Conservation (phyloP, 2,888 invertebrate genomes). For the Morpho deidamia region DNA sequence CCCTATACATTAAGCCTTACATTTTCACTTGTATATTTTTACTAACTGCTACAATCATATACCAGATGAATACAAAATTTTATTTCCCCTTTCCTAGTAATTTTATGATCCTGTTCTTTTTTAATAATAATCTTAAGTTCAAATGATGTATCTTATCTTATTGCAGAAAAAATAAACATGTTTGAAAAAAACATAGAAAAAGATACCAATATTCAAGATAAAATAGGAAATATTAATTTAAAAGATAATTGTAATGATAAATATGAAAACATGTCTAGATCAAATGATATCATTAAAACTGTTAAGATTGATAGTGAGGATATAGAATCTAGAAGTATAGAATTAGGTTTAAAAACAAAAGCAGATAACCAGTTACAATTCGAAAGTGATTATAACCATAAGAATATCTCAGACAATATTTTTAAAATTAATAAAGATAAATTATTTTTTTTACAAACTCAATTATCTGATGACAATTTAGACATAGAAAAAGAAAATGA, state of each 20-base stretch:
- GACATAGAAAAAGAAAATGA: conserved; percentile 33
- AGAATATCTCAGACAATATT: conserved; percentile 43
- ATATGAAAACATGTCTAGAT: conserved; percentile 42
- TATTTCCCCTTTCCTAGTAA: no score
- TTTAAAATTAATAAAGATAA: conserved; percentile 64
- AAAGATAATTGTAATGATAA: conserved; percentile 50
- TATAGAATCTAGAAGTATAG: conserved; percentile 20
- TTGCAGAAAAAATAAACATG: conserved; percentile 73
- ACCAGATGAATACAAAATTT: no score
- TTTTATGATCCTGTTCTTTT: no score
- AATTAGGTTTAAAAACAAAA: conserved; percentile 17
- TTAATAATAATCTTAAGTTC: no score
- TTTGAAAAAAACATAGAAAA: conserved; percentile 65
- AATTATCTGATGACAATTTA: conserved; percentile 42
- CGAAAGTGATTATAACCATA: conserved; percentile 36
- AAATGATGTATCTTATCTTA: background rate
- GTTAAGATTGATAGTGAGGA: conserved; percentile 18
- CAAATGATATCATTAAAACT: conserved; percentile 23
- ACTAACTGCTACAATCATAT: no score
- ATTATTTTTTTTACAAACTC: conserved; percentile 67
- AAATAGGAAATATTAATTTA: conserved; percentile 54
- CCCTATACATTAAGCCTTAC: no score
- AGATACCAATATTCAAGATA: conserved; percentile 49
- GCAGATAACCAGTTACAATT: conserved; percentile 23
- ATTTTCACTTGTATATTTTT: no score